Conservation (phyloP, 2,797 vertebrate species). For the Notoglanidium macrostoma region DNA sequence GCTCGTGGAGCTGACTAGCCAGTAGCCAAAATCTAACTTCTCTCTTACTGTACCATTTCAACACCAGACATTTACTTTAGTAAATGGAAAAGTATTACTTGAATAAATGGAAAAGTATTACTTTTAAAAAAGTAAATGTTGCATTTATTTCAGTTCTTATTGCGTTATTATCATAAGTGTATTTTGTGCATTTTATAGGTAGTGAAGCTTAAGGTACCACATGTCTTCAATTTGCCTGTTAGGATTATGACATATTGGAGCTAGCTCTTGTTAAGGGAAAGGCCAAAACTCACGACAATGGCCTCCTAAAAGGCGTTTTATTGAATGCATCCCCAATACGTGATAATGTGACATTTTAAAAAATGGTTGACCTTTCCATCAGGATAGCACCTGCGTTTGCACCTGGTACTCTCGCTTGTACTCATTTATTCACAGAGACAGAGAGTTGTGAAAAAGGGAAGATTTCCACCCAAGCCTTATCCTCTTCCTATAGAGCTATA, state of each 20-base stretch:
- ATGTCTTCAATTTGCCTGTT: not conserved
- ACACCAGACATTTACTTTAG: not conserved
- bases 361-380: constrained; percentile 51
- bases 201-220: not conserved
- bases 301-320: constrained; percentile 37
- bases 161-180: not conserved
- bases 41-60: not conserved
- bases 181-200: not conserved
- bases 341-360: constrained; percentile 49
- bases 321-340: constrained; percentile 43
- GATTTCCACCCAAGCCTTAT: constrained; percentile 29
- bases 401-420: constrained; percentile 49
- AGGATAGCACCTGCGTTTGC: constrained; percentile 49
- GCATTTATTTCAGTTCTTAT: constrained; percentile 7
- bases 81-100: not conserved
- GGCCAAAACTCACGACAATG: constrained; percentile 24
- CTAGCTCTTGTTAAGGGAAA: not conserved
- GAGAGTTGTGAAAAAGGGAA: constrained; percentile 21
- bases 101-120: not conserved
- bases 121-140: not conserved
- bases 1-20: not conserved
- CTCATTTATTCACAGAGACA: constrained; percentile 44
- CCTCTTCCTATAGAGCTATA: constrained; percentile 23
- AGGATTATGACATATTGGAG: constrained; percentile 15
- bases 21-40: not conserved